Evolutionary conservation across 1,140 invertebrate species (phyloP), one percentile per base, ranked within the genome.

Genomic region (Nebria ingens): DNA sequence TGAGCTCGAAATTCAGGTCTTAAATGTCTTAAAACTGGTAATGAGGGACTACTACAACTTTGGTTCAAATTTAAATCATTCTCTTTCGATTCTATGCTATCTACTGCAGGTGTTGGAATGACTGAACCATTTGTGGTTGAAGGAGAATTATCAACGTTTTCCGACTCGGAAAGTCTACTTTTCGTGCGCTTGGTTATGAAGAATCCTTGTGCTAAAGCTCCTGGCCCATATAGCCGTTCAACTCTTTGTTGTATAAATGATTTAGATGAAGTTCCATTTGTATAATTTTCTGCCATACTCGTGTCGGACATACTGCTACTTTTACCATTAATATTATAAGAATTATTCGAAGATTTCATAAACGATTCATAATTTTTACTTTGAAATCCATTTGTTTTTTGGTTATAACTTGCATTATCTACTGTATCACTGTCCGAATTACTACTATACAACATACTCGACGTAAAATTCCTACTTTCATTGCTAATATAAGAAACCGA

Each of bases 161-260:
- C 64, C 19, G 62, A 64, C 55, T 68, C 66, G 1, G 60, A 65
- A 6, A 17, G 29, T 6, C 63, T 59, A 40, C 59, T 59, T 57
- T 69, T 64, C 29, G 65, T 62, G 3, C 79, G 65, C 58, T 82
- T 83, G 40, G 79, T 79, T 57, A 83, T 84, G 64, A 87, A 87
- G 64, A 91, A 91, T 4, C 86, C 86, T 67, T 89, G 86, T 2
- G 87, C 87, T 4, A 91, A 65, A 12, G 89, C 88, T 20, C 87
- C 86, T 0, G 87, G 87, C 0, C 91, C 91, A 68, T 92, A 93
- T 0, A 93, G 69, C 55, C 89, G 76, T 65, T 93, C 90, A 1
- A 93, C 89, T 29, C 89, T 77, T 66, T 92, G 87, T 66, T 93
- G 85, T 22, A 94, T 90, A 59, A 93, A 89, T 23, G 89, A 92